Evolutionary conservation across 2,113 vertebrate genomes (phyloP).

Genomic region (Actinemys pallida): DNA sequence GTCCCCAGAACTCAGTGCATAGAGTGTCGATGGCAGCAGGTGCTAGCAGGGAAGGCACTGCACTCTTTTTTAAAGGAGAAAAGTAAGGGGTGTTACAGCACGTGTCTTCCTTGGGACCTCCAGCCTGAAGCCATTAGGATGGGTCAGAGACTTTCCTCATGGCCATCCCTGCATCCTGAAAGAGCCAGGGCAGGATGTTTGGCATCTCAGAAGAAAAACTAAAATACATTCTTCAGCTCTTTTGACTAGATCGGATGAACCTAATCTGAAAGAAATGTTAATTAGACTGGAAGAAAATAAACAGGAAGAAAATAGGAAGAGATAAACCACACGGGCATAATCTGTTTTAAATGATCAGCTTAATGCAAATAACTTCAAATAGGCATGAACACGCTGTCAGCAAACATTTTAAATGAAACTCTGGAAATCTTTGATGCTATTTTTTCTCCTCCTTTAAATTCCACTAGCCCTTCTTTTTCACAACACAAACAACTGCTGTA

Average conservation of each 20-base stretch:
- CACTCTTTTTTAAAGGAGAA: background rate
- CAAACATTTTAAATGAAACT: background rate
- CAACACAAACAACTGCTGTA: background rate
- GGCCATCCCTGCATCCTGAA: background rate
- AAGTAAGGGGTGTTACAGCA: background rate
- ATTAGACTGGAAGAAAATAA: background rate
- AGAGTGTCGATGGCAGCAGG: background rate
- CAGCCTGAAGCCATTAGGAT: background rate
- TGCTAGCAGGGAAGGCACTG: background rate
- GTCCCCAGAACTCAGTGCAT: background rate
- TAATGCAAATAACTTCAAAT: background rate
- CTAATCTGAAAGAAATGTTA: background rate
- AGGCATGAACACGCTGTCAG: background rate
- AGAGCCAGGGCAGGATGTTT: background rate
- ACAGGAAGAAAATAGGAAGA: background rate
- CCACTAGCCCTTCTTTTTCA: background rate
- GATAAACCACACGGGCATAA: background rate
- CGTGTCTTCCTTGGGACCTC: background rate
- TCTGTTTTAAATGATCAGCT: background rate
- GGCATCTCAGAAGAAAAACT: accelerated
- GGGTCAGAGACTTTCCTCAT: background rate
- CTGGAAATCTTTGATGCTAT: background rate
- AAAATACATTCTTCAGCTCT: background rate
- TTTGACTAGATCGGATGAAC: background rate
- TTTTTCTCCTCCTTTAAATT: background rate